phyloP scores from a whole-genome alignment of 2,888 invertebrate species.

The Teleiodes luculella region DNA sequence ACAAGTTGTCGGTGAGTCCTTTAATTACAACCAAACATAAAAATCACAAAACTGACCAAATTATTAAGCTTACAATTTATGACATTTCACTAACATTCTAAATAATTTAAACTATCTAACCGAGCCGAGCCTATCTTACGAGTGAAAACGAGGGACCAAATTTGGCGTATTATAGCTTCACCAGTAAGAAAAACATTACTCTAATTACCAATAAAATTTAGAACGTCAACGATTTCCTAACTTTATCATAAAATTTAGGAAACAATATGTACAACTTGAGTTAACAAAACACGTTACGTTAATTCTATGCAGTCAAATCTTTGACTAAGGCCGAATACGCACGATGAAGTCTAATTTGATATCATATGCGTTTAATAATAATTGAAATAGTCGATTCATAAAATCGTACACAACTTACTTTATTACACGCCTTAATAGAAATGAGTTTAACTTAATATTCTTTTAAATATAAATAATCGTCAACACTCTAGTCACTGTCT shows the following conservation, averaged over 20 bases:
- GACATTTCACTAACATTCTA: slow-evolving; percentile 40
- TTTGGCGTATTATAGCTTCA: slow-evolving; percentile 13
- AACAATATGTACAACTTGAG: slow-evolving; percentile 41
- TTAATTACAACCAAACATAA: slow-evolving; percentile 57
- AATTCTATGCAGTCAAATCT: slow-evolving; percentile 78
- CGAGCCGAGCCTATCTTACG: slow-evolving; percentile 13
- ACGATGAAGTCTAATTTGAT: slow-evolving; percentile 9
- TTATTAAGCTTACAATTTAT: slow-evolving; percentile 50
- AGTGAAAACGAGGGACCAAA: background rate
- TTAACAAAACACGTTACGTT: slow-evolving; percentile 31
- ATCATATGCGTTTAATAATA: background rate
- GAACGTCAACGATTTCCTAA: slow-evolving; percentile 54
- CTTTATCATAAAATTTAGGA: slow-evolving; percentile 39
- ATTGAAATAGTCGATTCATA: background rate
- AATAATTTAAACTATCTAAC: slow-evolving; percentile 29
- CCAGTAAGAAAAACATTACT: slow-evolving; percentile 26
- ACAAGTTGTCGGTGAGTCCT: slow-evolving; percentile 50
- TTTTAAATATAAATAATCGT: background rate
- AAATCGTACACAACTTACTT: background rate
- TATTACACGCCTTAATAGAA: background rate
- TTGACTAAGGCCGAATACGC: slow-evolving; percentile 49
- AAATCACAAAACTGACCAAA: slow-evolving; percentile 55
- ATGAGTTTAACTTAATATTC: background rate
- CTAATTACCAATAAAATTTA: slow-evolving; percentile 56
- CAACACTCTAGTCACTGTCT: background rate